These are phyloP conservation scores for Drepana arcuata DNA, from an alignment of 1,140 invertebrate species.

Conservation along the genomic window DNA sequence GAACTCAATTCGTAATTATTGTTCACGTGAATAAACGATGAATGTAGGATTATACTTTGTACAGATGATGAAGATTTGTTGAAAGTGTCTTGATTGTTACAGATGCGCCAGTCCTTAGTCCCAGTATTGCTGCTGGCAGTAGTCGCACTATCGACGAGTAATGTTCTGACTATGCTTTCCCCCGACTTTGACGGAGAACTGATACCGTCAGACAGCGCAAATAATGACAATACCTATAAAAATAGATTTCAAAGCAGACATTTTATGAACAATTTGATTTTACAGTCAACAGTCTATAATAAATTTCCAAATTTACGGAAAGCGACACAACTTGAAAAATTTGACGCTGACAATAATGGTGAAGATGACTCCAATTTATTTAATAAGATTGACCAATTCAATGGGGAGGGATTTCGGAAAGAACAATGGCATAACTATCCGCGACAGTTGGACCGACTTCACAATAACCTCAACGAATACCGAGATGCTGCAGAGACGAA, in stretches of 20 bases:
- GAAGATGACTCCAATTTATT: slow-evolving; percentile 18
- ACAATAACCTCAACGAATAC: slow-evolving; percentile 27
- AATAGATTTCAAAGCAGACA: slow-evolving; percentile 30
- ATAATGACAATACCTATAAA: slow-evolving; percentile 47
- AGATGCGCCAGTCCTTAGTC: slow-evolving; percentile 46
- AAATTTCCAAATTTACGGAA: too few relatives aligned
- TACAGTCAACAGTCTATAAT: too few relatives aligned
- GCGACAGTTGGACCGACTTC: slow-evolving; percentile 51
- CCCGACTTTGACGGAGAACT: slow-evolving; percentile 32
- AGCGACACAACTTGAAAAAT: slow-evolving; percentile 8
- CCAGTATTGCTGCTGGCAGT: slow-evolving; percentile 41
- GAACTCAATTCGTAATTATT: too few relatives aligned
- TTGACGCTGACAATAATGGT: slow-evolving; percentile 22
- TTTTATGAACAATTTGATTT: slow-evolving; percentile 35
- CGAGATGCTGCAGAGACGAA: slow-evolving; percentile 22
- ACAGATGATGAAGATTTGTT: too few relatives aligned
- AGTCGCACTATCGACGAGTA: slow-evolving; percentile 47
- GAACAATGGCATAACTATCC: slow-evolving; percentile 63
- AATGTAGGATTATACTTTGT: too few relatives aligned
- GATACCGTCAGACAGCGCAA: slow-evolving; percentile 26
- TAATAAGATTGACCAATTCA: slow-evolving; percentile 33
- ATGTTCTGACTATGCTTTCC: slow-evolving; percentile 49
- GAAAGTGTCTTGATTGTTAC: too few relatives aligned
- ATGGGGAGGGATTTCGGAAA: slow-evolving; percentile 44
- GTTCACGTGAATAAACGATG: too few relatives aligned